These are phyloP conservation scores for Trichomalopsis sarcophagae DNA, from an alignment of 1,140 invertebrate genomes.

Conservation along the genomic window DNA sequence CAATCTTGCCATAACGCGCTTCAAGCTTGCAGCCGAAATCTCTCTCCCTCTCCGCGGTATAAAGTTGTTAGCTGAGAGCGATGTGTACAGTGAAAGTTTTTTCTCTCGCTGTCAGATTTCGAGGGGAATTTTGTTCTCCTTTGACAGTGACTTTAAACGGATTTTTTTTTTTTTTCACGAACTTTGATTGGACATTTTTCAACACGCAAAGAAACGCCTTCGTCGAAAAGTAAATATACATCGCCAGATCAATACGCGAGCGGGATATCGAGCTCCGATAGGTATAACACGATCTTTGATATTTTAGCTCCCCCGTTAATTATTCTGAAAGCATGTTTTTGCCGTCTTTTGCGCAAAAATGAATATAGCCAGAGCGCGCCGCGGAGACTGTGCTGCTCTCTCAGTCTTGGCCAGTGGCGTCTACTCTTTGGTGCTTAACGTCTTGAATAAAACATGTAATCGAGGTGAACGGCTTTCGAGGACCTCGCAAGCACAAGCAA, in stretches of 20 bases:
- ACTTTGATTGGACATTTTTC: background rate
- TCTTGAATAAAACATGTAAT: slow-evolving; percentile 54
- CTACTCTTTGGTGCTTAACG: slow-evolving; percentile 29
- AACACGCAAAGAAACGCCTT: background rate
- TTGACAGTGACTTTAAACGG: background rate
- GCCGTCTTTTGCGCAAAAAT: background rate
- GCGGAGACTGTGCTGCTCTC: background rate
- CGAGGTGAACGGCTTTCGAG: slow-evolving; percentile 46
- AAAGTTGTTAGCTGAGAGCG: background rate
- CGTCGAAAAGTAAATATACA: background rate
- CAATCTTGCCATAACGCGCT: background rate
- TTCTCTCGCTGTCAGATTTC: background rate
- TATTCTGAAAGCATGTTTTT: slow-evolving; percentile 34
- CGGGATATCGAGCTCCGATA: background rate
- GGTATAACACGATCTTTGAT: background rate
- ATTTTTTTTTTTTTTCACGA: background rate
- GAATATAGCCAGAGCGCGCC: background rate
- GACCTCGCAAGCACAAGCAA: background rate
- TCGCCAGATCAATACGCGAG: background rate
- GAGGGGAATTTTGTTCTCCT: background rate
- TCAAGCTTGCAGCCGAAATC: too few relatives aligned
- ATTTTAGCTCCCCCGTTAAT: background rate
- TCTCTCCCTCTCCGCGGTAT: background rate
- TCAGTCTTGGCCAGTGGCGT: background rate
- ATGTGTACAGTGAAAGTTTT: background rate